Base-by-base conservation (phyloP, 2,888 invertebrate genomes). In the Byasa hedistus region DNA sequence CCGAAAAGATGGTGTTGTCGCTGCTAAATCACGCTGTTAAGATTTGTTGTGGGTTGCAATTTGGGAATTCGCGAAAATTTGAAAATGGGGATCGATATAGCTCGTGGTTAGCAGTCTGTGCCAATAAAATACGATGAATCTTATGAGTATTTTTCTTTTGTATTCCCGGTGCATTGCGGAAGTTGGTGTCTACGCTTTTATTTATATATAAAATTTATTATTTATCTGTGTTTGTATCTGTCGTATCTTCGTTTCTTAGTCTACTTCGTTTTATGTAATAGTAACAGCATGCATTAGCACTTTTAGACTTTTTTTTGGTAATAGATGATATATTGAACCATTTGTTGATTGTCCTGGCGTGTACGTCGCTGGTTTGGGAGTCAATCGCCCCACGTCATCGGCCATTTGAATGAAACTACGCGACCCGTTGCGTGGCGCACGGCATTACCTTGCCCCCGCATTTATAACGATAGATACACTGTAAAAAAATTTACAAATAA, bases 341-440 rank as follows among this genome's bases (percentile, higher is more conserved):
- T 72, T 75, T 68, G 72, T 73, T 72, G 74, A 72, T 74, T 71
- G 71, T 71, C 65, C 69, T 72, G 72, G 75, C 75, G 73, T 77
- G 76, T 76, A 74, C 74, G 59, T 67, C 67, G 70, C 59, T 66
- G 71, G 76, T 73, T 54, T 77, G 77, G 76, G 77, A 83, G 84
- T 85, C 83, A 87, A 86, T 86, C 80, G 84, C 70, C 75, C 73
- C 79, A 76, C 87, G 89, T 87, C 88, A 87, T 80, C 79, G 77
- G 74, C 73, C 79, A 87, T 87, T 87, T 89, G 89, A 90, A 89
- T 89, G 90, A 82, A 89, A 65, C 78, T 75, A 83, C 84, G 85
- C 81, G 78, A 72, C 66, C 61, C 66, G 66, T 74, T 84, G 89
- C 89, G 89, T 90, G 89, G 73, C 69, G 66, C 87, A 86, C 86